phyloP scores from a whole-genome alignment of 2,888 invertebrate species.

The Harmothoe impar region DNA sequence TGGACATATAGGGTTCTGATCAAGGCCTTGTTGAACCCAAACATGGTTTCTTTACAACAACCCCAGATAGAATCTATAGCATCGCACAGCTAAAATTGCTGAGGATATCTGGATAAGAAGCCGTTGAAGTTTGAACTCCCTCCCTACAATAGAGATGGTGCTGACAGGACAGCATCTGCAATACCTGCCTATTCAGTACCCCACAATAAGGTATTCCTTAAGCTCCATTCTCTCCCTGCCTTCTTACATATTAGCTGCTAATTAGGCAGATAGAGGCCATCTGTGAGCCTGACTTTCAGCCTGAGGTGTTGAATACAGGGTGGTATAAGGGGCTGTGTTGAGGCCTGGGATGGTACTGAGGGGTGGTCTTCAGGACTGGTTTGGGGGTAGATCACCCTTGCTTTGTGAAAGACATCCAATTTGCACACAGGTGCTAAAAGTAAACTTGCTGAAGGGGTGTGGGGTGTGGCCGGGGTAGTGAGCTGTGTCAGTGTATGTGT shows the following conservation, averaged over 20 bases:
- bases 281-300: not conserved
- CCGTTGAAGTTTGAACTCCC: too few relatives aligned
- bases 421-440: conserved; percentile 59
- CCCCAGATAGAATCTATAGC: too few relatives aligned
- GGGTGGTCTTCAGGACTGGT: not conserved
- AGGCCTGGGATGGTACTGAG: not conserved
- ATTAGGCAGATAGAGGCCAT: not conserved
- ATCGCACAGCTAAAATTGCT: too few relatives aligned
- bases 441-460: conserved; percentile 4
- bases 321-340: not conserved
- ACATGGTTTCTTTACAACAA: too few relatives aligned
- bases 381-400: conserved; percentile 4
- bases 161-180: too few relatives aligned
- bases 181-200: too few relatives aligned
- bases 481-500: not conserved
- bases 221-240: not conserved
- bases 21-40: too few relatives aligned
- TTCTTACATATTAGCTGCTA: conserved; percentile 7
- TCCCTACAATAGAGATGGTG: too few relatives aligned
- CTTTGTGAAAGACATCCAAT: conserved; percentile 8
- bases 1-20: too few relatives aligned
- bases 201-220: too few relatives aligned
- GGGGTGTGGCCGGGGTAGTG: not conserved
- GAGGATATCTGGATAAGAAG: too few relatives aligned
- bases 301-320: not conserved